Percentiles rank a stretch among this genome's conserved stretches.
Evolutionary conservation across 1,140 invertebrate species (phyloP).

Genomic region (Drosophila pruinosa): DNA sequence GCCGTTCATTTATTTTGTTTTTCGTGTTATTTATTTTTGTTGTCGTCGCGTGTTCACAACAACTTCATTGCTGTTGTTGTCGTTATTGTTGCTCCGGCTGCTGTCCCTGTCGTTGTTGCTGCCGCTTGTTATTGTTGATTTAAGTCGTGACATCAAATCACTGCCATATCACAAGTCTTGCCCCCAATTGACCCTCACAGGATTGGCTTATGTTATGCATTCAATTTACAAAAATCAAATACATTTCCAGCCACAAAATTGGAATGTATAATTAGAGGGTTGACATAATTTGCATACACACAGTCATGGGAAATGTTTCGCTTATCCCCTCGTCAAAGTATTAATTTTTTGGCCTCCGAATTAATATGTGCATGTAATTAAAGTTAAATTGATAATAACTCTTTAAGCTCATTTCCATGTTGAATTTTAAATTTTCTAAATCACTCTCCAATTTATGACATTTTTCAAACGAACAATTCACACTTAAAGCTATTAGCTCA

Average conservation of each 20-base stretch:
- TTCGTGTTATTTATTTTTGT: slow-evolving; percentile 60
- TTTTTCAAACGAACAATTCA: too few species aligned
- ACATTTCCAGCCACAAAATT: slow-evolving; percentile 41
- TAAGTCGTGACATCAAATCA: slow-evolving; percentile 70
- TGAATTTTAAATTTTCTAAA: neutral
- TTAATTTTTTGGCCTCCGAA: slow-evolving; percentile 12
- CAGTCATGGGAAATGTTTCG: slow-evolving; percentile 17
- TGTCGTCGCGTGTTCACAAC: slow-evolving; percentile 48
- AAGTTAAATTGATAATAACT: neutral
- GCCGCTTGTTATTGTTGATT: slow-evolving; percentile 60
- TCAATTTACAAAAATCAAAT: slow-evolving; percentile 70
- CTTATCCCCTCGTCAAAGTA: slow-evolving; percentile 10
- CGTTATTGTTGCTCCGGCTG: slow-evolving; percentile 27
- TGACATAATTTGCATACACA: slow-evolving; percentile 20
- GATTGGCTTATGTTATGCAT: slow-evolving; percentile 42
- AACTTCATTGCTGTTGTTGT: slow-evolving; percentile 12
- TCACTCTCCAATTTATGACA: neutral
- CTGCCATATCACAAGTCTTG: slow-evolving; percentile 41
- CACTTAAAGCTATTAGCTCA: too few species aligned
- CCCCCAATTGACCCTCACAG: slow-evolving; percentile 22
- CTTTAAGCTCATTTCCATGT: neutral
- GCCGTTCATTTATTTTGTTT: slow-evolving; percentile 58
- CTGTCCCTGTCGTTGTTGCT: slow-evolving; percentile 29
- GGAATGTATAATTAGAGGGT: slow-evolving; percentile 66
- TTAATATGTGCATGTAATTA: slow-evolving; percentile 14